Evolutionary conservation across 2,797 vertebrate genomes (phyloP).

Genomic region (Danio choprae): DNA sequence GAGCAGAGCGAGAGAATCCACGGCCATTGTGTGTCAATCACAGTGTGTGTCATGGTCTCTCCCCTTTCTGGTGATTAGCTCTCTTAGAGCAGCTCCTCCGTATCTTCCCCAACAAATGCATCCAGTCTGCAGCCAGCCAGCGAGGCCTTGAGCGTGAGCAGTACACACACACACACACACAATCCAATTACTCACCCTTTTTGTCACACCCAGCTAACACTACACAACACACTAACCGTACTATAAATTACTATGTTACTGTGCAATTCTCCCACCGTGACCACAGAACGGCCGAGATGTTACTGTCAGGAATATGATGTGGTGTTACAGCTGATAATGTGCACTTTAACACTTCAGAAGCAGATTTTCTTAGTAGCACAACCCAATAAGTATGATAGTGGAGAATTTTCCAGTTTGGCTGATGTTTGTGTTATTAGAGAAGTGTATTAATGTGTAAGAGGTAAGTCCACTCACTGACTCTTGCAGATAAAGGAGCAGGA

Average conservation of each 20-base stretch:
- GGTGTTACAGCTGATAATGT: slow-evolving; percentile 20
- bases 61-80: slow-evolving; percentile 64
- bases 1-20: slow-evolving; percentile 79
- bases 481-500: slow-evolving; percentile 40
- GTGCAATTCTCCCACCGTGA: slow-evolving; percentile 26
- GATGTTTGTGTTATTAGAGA: background rate
- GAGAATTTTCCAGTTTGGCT: background rate
- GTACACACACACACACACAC: slow-evolving; percentile 42
- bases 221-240: slow-evolving; percentile 54
- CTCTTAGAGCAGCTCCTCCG: slow-evolving; percentile 62
- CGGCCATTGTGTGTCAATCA: slow-evolving; percentile 86
- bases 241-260: slow-evolving; percentile 49
- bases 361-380: background rate
- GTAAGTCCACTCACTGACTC: slow-evolving; percentile 9
- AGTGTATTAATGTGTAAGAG: slow-evolving; percentile 30
- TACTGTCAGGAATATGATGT: slow-evolving; percentile 28
- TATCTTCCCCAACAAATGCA: slow-evolving; percentile 65
- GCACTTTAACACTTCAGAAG: slow-evolving; percentile 2
- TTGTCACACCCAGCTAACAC: slow-evolving; percentile 58
- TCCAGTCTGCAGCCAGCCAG: slow-evolving; percentile 58
- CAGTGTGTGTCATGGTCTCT: slow-evolving; percentile 67
- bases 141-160: slow-evolving; percentile 61
- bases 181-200: slow-evolving; percentile 62
- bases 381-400: background rate
- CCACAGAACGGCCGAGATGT: slow-evolving; percentile 28